A percentile compares a stretch with the other conserved stretches of the same genome.
Evolutionary conservation across 2,797 vertebrate genomes (phyloP).

Genomic region (Orestias chungarensis): DNA sequence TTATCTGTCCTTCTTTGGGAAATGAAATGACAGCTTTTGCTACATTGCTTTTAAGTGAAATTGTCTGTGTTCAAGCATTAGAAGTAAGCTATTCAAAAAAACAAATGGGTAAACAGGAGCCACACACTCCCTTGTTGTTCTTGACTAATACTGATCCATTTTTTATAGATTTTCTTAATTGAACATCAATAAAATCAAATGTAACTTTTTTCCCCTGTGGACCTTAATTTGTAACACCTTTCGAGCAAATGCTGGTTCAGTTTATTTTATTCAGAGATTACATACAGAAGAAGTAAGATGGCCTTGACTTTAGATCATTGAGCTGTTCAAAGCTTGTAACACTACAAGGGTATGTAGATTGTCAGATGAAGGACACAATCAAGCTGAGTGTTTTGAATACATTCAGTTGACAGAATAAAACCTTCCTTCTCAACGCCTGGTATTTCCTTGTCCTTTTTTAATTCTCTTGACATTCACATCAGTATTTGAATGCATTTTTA

Average conservation of each 20-base stretch:
- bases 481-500: neutral
- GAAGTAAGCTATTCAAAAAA: too few species aligned
- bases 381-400: constrained; percentile 1
- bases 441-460: neutral
- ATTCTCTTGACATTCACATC: neutral
- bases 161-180: neutral
- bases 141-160: neutral
- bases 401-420: constrained; percentile 5
- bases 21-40: neutral
- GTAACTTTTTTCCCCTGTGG: constrained; percentile 1
- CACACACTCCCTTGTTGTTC: neutral
- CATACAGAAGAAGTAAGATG: constrained; percentile 6
- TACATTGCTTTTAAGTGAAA: too few species aligned
- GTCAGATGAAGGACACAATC: constrained; percentile 40
- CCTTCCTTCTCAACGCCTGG: neutral
- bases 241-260: constrained; percentile 14
- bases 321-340: constrained; percentile 21
- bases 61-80: too few species aligned
- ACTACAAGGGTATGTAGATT: constrained; percentile 32
- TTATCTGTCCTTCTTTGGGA: neutral
- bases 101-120: too few species aligned
- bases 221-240: constrained; percentile 22
- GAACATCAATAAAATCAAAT: neutral
- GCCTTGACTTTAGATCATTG: constrained; percentile 23
- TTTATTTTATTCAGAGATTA: constrained; percentile 18